Conservation (phyloP, 2,113 vertebrate species). For the Dermatemys mawii region DNA sequence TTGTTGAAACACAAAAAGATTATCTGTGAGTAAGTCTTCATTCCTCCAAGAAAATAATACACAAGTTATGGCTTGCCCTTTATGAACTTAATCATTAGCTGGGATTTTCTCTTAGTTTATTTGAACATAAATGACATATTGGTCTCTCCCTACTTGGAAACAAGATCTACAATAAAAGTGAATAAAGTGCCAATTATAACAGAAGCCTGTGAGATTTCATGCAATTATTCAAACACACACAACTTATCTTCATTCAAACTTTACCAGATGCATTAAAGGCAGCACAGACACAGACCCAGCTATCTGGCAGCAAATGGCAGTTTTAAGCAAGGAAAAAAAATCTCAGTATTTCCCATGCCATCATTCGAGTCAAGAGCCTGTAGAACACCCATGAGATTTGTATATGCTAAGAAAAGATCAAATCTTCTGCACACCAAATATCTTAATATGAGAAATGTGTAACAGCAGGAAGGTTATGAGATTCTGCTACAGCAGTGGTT, state of each 20-base stretch:
- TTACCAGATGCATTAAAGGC: conserved; percentile 79
- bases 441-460: conserved; percentile 79
- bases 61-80: neutral
- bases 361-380: conserved; percentile 79
- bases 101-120: conserved; percentile 12
- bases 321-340: conserved; percentile 82
- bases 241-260: conserved; percentile 76
- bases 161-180: conserved; percentile 62
- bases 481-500: conserved; percentile 84
- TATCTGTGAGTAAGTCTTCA: conserved; percentile 29
- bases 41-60: conserved; percentile 13
- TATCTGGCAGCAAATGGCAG: conserved; percentile 81
- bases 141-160: conserved; percentile 75
- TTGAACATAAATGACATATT: conserved; percentile 60
- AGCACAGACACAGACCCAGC: conserved; percentile 81
- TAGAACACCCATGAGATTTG: conserved; percentile 75
- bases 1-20: conserved; percentile 27
- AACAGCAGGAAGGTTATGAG: conserved; percentile 81
- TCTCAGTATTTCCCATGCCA: conserved; percentile 80
- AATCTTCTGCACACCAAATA: conserved; percentile 79
- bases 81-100: neutral
- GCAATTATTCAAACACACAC: conserved; percentile 80
- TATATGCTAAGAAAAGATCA: conserved; percentile 74
- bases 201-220: conserved; percentile 84
- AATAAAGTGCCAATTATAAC: conserved; percentile 77